These are phyloP conservation scores for Apostichopus leukothele DNA, from an alignment of 53 echinoderm and acorn worm genomes.

Conservation along the genomic window DNA sequence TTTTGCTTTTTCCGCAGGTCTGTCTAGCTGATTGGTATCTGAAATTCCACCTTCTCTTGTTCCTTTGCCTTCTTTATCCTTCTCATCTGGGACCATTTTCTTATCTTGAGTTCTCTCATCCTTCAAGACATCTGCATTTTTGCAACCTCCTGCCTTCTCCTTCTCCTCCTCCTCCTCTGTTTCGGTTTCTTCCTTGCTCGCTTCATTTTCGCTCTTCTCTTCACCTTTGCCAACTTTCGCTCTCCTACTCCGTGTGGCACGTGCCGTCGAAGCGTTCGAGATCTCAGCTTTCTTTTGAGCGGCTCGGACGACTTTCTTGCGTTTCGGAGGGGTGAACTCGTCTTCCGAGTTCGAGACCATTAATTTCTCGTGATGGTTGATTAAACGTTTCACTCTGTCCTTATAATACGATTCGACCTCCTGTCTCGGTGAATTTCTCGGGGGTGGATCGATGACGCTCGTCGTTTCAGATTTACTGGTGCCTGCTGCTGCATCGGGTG, in stretches of 20 bases:
- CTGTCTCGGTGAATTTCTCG: slow-evolving; percentile 47
- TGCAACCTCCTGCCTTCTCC: too few relatives aligned
- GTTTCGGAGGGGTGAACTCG: slow-evolving; percentile 63
- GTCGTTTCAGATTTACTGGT: neutral
- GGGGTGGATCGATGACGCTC: neutral
- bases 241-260: slow-evolving; percentile 3
- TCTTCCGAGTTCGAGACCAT: slow-evolving; percentile 71
- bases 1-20: neutral
- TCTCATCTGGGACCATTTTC: neutral
- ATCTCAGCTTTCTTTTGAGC: neutral
- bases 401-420: slow-evolving; percentile 58
- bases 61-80: neutral
- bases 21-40: neutral
- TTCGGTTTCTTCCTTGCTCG: neutral
- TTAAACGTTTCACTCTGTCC: slow-evolving; percentile 85
- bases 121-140: neutral
- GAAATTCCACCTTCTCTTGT: neutral
- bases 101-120: neutral
- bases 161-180: neutral
- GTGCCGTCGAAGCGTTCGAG: neutral
- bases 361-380: slow-evolving; percentile 73
- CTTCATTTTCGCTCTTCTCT: neutral
- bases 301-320: neutral
- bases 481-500: neutral
- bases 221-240: neutral